Conservation (phyloP, 2,113 vertebrate genomes). For the Charina bottae region DNA sequence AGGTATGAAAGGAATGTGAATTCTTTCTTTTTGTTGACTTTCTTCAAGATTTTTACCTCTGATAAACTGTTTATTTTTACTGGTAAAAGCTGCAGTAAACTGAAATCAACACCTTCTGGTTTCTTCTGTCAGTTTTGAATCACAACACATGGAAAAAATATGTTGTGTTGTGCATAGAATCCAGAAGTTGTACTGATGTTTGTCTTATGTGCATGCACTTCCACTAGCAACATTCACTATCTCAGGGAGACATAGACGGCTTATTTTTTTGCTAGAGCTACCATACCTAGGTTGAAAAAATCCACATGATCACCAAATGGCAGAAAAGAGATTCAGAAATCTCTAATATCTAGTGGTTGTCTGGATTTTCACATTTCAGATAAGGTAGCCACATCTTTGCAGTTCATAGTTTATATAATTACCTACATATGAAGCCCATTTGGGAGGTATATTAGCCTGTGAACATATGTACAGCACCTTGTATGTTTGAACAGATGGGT, state of each 20-base stretch:
- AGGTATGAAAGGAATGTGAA: conserved; percentile 46
- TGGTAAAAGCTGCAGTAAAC: conserved; percentile 50
- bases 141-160: background rate
- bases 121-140: conserved; percentile 14
- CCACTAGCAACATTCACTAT: background rate
- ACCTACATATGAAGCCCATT: conserved; percentile 14
- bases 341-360: background rate
- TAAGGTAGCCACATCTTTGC: conserved; percentile 9
- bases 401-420: conserved; percentile 40
- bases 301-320: background rate
- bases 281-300: background rate
- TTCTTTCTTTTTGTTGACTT: conserved; percentile 42
- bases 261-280: background rate
- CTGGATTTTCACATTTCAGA: background rate
- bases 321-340: background rate
- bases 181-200: background rate
- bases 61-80: conserved; percentile 40
- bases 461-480: background rate
- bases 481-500: background rate
- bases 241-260: conserved; percentile 17
- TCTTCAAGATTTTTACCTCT: conserved; percentile 54
- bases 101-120: conserved; percentile 29
- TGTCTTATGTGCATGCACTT: background rate
- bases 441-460: background rate
- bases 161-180: background rate